Base-by-base conservation (phyloP, 2,797 vertebrate genomes). In the Scarus forsteni region DNA sequence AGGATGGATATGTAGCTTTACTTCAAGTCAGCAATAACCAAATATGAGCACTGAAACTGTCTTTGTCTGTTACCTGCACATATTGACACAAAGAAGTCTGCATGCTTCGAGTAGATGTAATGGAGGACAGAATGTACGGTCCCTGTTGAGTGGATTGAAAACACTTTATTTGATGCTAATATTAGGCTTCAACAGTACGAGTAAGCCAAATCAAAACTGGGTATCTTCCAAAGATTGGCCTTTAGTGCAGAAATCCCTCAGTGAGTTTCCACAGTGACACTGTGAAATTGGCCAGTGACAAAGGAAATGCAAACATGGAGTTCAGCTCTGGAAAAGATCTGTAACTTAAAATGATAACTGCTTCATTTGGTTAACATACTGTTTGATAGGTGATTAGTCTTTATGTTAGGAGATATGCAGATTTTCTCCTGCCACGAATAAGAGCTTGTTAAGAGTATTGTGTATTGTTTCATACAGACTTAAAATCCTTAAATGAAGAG, bases 91-190 rank as follows among this genome's bases (percentile, higher is more conserved):
- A 40, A 38, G 50, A 51, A 0, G 45, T 46, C 18, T 5, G 6
- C 0, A 36, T n/a, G 16, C 10, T 62, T 50, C 14, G 5, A 67
- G 35, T 38, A 3, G 10, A n/a, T 27, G 7, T 55, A 34, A 66
- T 54, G 12, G 27, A 10, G 19, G 6, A 59, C 27, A 50, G 27
- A 40, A 51, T 64, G 44, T 55, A 16, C 51, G 58, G 46, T 16
- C 16, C 12, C 43, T 10, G 15, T 27, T 71, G 34, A 54, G 36
- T 57, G 53, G 49, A 43, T 39, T 36, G 48, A 60, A 52, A 10
- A n/a, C 44, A 34, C 63, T 54, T 55, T 49, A 62, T 72, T 64
- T 69, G 63, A 63, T 67, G 53, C 38, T 48, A 49, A 64, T 66
- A 57, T 72, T 40, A 53, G 40, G 34, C 49, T 39, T 57, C 46